A percentile compares a stretch with the other conserved stretches of the same genome.
Conservation (phyloP, 2,797 vertebrate genomes). For the Meriones psammophilus region DNA sequence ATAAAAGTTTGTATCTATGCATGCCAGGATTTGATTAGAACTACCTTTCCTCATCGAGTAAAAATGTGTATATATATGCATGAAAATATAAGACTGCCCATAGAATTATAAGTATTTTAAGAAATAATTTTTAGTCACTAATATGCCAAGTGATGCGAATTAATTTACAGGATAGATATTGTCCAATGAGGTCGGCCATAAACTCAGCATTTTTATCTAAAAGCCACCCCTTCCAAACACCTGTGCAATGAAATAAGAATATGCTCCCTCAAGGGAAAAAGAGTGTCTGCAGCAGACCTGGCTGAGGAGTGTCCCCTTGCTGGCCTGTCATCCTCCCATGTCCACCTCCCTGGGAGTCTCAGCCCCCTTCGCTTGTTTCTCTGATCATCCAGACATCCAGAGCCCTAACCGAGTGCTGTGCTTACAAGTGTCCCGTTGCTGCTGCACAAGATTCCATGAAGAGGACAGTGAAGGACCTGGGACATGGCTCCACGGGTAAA, state of each 20-base stretch:
- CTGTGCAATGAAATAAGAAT: background rate
- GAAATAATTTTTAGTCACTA: conserved; percentile 25
- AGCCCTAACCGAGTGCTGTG: rapidly evolving
- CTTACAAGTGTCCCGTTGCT: rapidly evolving
- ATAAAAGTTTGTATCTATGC: background rate
- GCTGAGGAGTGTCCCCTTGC: rapidly evolving
- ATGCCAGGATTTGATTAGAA: background rate
- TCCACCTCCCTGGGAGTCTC: rapidly evolving
- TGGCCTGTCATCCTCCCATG: rapidly evolving
- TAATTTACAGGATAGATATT: conserved; percentile 61
- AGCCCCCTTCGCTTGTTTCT: rapidly evolving
- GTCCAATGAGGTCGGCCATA: background rate
- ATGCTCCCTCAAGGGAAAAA: background rate
- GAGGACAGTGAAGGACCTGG: rapidly evolving
- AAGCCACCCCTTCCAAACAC: background rate
- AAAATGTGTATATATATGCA: background rate
- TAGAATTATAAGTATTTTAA: conserved; percentile 51
- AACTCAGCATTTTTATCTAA: conserved; percentile 59
- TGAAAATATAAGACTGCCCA: background rate
- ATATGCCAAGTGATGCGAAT: conserved; percentile 45
- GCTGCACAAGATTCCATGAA: rapidly evolving
- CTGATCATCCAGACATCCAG: rapidly evolving
- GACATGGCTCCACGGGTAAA: background rate
- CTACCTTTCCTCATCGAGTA: background rate
- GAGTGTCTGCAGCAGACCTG: rapidly evolving